Conservation (phyloP, 2,113 vertebrate species). For the Oryzias celebensis region DNA sequence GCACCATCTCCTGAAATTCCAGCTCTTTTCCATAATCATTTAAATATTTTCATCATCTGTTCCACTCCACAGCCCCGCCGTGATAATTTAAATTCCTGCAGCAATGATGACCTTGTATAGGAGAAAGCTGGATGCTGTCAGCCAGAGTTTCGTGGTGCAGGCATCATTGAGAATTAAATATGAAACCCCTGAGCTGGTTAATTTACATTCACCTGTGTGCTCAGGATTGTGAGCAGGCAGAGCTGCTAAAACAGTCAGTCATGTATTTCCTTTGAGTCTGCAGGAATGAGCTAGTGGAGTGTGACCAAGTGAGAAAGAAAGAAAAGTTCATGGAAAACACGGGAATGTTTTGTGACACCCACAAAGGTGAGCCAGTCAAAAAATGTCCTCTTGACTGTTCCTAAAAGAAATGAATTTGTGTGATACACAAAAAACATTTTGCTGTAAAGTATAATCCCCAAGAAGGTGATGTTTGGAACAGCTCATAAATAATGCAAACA, state of each 20-base stretch:
- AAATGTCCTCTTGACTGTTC: neutral
- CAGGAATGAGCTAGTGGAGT: neutral
- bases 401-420: neutral
- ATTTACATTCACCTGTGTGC: conserved; percentile 29
- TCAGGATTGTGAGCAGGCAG: neutral
- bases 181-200: conserved; percentile 18
- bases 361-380: conserved; percentile 13
- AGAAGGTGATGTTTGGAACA: conserved; percentile 53
- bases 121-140: conserved; percentile 30
- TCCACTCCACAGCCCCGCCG: conserved; percentile 32
- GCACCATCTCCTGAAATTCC: conserved; percentile 39
- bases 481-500: conserved; percentile 64
- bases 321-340: neutral
- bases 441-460: conserved; percentile 22
- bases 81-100: conserved; percentile 26
- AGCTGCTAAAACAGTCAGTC: conserved; percentile 14
- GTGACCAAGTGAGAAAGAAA: neutral
- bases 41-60: conserved; percentile 57
- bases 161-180: conserved; percentile 29
- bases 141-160: conserved; percentile 23
- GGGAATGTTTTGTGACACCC: too few species aligned
- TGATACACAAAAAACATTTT: too few species aligned
- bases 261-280: neutral
- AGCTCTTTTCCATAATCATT: conserved; percentile 60
- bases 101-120: conserved; percentile 39